Conservation (phyloP, 2,113 vertebrate genomes). For the Uropsilus gracilis region DNA sequence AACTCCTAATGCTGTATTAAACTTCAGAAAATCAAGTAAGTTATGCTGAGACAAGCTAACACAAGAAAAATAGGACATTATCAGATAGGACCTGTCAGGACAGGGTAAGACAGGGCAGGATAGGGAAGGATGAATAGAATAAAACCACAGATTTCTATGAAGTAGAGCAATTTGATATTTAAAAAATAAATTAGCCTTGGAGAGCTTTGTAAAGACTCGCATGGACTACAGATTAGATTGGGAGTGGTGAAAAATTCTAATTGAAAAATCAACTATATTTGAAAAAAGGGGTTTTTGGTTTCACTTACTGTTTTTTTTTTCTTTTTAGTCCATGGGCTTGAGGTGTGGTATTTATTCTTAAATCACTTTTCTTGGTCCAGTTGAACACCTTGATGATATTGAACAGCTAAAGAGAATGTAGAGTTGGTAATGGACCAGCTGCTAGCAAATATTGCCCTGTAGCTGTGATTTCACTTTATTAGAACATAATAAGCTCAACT, state of each 20-base stretch:
- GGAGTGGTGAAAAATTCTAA: not conserved
- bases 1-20: not conserved
- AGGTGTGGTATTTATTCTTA: not conserved
- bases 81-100: no score
- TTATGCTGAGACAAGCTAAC: not conserved
- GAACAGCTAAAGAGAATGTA: conserved; percentile 64
- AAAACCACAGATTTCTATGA: not conserved
- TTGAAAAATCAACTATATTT: not conserved
- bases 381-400: conserved; percentile 10
- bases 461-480: conserved; percentile 82
- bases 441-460: conserved; percentile 78
- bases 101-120: not conserved
- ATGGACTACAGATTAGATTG: not conserved
- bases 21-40: not conserved
- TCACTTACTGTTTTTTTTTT: not conserved
- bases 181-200: not conserved
- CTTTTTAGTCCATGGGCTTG: not conserved
- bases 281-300: not conserved
- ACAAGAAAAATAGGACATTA: not conserved
- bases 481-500: conserved; percentile 81
- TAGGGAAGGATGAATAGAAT: not conserved
- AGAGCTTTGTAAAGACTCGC: not conserved
- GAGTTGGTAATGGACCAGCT: conserved; percentile 74
- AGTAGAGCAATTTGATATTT: not conserved
- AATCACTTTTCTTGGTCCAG: not conserved